Conservation (phyloP, 2,113 vertebrate genomes). For the Microtus ochrogaster region DNA sequence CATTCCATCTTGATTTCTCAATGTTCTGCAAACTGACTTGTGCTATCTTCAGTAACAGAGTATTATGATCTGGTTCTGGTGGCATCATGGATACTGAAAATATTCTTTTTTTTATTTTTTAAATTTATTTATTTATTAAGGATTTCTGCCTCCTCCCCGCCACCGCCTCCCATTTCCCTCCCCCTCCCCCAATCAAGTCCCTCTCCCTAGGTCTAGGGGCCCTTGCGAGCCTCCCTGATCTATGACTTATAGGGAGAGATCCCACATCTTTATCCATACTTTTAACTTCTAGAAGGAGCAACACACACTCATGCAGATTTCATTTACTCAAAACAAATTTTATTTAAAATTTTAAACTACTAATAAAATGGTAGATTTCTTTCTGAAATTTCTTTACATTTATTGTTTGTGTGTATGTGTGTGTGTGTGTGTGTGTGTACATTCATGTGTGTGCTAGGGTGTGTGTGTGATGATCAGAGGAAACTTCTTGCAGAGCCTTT, state of each 20-base stretch:
- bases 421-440: not conserved
- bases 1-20: not conserved
- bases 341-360: not conserved
- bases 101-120: too few relatives aligned
- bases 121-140: too few relatives aligned
- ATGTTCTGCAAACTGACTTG: not conserved
- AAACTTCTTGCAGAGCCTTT: not conserved
- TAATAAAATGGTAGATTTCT: too few relatives aligned
- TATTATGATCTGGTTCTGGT: not conserved
- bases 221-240: not conserved
- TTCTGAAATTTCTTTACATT: not conserved
- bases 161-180: too few relatives aligned
- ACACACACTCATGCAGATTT: not conserved
- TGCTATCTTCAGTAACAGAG: not conserved
- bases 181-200: too few relatives aligned
- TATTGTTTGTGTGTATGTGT: not conserved
- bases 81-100: not conserved
- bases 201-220: rapidly evolving
- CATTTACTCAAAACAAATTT: not conserved
- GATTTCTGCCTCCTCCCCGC: too few relatives aligned
- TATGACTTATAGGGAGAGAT: not conserved
- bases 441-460: not conserved
- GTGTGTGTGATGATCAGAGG: not conserved
- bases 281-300: not conserved
- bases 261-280: not conserved